Base-by-base conservation (phyloP, 2,113 vertebrate species). In the Porphyrio hochstetteri region DNA sequence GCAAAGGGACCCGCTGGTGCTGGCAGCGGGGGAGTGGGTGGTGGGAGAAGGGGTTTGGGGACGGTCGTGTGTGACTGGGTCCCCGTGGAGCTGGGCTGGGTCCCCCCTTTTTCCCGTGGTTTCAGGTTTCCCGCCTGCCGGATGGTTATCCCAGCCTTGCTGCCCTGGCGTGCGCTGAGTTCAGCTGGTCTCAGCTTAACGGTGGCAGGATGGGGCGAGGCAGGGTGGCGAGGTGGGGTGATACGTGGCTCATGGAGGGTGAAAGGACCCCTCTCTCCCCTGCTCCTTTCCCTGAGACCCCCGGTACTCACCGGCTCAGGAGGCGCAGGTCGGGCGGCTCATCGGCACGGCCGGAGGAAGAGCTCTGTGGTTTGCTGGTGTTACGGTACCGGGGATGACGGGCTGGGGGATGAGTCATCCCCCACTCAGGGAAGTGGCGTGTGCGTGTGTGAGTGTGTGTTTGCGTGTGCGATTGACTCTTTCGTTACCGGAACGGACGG, bases 391-490 rank as follows among this genome's bases (percentile, higher is more conserved):
- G 42, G 52, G 52, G 80, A 85, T 61, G 89, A 46, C 61, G 68
- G 56, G 63, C 16, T 57, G 61, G 38, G 63, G 65, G 79, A 69
- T 92, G 95, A 96, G 60, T 96, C 89, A 92, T 50, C 64, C 76
- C 71, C 48, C 67, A 65, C 61, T 85, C 48, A 67, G 82, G 48
- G 94, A 95, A 92, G 95, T 94, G 88, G 63, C 88, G 88, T 77
- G 68, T 48, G 81, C 53, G 42, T 13, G 56, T 50, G 63, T n/a
- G 52, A 29, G 90, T 29, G 67, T 20, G 61, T 28, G 55, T 24
- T 42, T 40, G 78, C 31, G 82, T 63, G 65, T 36, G 36, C 60
- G 31, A 56, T 64, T 76, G 75, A 93, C 68, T 83, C 80, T 59
- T 97, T 94, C 88, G 46, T 82, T 90, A 57, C 88, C 81, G 68